These are phyloP conservation scores for Ecliptopera silaceata DNA, from an alignment of 2,888 invertebrate genomes.

Conservation along the genomic window DNA sequence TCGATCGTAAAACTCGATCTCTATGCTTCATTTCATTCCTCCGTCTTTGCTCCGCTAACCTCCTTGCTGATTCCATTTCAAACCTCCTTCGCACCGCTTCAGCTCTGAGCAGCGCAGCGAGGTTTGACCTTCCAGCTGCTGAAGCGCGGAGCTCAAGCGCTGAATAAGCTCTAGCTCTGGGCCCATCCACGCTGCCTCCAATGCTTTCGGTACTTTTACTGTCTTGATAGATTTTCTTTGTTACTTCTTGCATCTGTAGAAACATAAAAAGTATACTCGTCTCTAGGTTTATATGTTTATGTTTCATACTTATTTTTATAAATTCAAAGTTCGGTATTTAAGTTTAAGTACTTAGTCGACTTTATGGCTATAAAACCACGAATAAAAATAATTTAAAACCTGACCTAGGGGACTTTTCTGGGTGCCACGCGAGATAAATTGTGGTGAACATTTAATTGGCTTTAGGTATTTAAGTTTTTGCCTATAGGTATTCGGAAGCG, in stretches of 20 bases:
- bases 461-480: too few relatives aligned
- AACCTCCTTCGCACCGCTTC: constrained; percentile 84
- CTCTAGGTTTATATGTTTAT: too few relatives aligned
- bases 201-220: constrained; percentile 61
- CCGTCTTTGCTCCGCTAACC: constrained; percentile 83
- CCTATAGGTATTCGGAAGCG: background rate
- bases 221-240: constrained; percentile 66
- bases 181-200: constrained; percentile 47
- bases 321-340: too few relatives aligned
- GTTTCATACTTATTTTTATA: too few relatives aligned
- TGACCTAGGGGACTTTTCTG: too few relatives aligned
- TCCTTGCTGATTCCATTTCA: constrained; percentile 84
- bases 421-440: too few relatives aligned
- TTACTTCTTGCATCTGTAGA: constrained; percentile 67
- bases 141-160: constrained; percentile 68
- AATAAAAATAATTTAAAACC: too few relatives aligned
- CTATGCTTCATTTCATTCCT: constrained; percentile 83
- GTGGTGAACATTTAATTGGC: too few relatives aligned
- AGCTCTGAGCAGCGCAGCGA: constrained; percentile 86
- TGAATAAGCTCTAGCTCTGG: constrained; percentile 71
- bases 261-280: too few relatives aligned
- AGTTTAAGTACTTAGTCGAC: background rate
- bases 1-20: constrained; percentile 83
- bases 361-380: background rate
- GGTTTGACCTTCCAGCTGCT: constrained; percentile 81